Conservation (phyloP, 1,140 invertebrate genomes). For the Ceratosolen solmsi region DNA sequence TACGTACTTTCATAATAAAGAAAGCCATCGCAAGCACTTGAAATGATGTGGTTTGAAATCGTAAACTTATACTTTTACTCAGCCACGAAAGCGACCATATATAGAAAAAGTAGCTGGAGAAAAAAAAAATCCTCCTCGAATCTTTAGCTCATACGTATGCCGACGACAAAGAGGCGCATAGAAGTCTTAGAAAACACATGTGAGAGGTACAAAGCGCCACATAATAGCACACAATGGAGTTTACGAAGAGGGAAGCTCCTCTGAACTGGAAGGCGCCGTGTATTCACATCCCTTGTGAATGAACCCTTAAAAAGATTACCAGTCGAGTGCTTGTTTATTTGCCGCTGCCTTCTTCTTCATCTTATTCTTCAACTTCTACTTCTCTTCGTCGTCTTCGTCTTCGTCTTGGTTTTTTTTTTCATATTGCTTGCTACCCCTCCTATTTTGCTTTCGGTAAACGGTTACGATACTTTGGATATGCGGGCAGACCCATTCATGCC, state of each 20-base stretch:
- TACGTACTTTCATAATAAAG: conserved; percentile 10
- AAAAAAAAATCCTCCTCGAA: not conserved
- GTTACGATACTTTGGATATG: conserved; percentile 1
- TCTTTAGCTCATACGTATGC: not conserved
- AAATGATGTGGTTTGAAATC: conserved; percentile 18
- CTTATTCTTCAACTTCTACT: conserved; percentile 21
- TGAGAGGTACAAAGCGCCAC: conserved; percentile 30
- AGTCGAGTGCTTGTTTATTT: conserved; percentile 43
- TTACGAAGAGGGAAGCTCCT: conserved; percentile 1
- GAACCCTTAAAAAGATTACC: conserved; percentile 52
- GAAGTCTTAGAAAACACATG: conserved; percentile 10
- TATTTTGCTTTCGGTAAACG: too few species aligned
- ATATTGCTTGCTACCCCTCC: not conserved
- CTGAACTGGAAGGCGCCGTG: conserved; percentile 42
- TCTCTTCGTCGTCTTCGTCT: not conserved
- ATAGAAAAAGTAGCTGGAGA: not conserved
- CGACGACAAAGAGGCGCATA: not conserved
- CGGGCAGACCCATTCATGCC: conserved; percentile 57
- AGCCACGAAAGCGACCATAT: not conserved
- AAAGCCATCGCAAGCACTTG: not conserved
- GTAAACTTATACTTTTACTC: conserved; percentile 42
- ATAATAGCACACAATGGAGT: conserved; percentile 38
- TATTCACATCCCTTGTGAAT: not conserved
- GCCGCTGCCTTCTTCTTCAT: too few species aligned
- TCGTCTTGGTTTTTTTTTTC: not conserved